Conservation (phyloP, 2,113 vertebrate genomes). For the Rhizomys pruinosus region DNA sequence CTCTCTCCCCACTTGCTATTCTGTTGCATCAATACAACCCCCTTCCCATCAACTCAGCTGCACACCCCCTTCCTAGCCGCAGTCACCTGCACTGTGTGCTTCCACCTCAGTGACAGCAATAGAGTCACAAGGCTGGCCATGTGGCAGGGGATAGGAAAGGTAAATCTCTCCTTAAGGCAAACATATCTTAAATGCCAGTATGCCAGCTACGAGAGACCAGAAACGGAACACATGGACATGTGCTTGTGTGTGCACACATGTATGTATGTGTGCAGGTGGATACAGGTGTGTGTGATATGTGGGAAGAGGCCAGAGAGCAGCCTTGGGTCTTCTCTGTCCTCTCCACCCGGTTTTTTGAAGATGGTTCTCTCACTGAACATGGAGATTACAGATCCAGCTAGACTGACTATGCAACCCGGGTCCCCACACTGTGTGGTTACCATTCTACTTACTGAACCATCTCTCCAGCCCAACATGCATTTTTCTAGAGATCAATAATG, state of each 20-base stretch:
- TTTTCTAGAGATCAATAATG: not conserved
- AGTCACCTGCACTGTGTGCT: fast-evolving
- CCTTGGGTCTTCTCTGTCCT: too few species aligned
- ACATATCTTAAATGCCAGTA: not conserved
- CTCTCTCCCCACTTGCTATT: not conserved
- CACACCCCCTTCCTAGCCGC: fast-evolving
- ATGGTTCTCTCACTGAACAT: not conserved
- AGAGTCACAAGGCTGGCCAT: not conserved
- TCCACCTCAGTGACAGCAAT: fast-evolving
- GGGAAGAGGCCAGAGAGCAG: not conserved
- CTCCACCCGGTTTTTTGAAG: not conserved
- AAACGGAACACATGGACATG: not conserved
- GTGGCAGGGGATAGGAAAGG: not conserved
- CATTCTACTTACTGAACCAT: not conserved
- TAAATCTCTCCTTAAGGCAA: not conserved
- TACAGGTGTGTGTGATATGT: not conserved
- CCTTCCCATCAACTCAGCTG: not conserved
- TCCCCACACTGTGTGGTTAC: not conserved
- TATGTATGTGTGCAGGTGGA: not conserved
- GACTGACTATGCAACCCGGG: not conserved
- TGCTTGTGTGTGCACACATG: not conserved
- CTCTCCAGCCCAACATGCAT: not conserved
- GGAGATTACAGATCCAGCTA: not conserved
- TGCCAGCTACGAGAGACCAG: not conserved
- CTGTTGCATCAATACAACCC: too few species aligned